Base-by-base conservation (phyloP, 1,140 invertebrate species). In the Calliphora vicina region DNA sequence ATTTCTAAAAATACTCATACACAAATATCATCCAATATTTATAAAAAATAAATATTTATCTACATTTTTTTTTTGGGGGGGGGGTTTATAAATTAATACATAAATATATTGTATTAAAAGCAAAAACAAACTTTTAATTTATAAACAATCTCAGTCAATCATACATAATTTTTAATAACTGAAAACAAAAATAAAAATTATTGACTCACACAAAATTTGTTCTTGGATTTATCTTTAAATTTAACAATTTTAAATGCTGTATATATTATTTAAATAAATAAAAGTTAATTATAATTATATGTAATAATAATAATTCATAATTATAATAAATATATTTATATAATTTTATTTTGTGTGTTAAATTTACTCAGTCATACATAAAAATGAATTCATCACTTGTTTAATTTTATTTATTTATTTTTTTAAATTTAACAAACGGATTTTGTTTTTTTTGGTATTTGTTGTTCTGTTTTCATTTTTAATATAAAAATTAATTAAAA, bases 281-380 rank as follows among this genome's bases (percentile, higher is more conserved):
- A 25, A 74, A 74, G 35, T 74, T 43, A 78, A 78, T 45, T 15
- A 20, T 78, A 78, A 43, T 78, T n/a, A n/a, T n/a, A n/a, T n/a
- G n/a, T n/a, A n/a, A n/a, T n/a, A n/a, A n/a, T n/a, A n/a, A n/a
- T 42, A 76, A 76, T 42, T n/a, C n/a, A n/a, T n/a, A n/a, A n/a
- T 57, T 25, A 67, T 78, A 29, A 76, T 76, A 76, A 76, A 35
- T 76, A 76, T 76, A 76, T 27, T 27, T 74, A 73, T 73, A 78
- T 78, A 78, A 23, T 23, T 76, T 76, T 35, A 35, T 35, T 76
- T 76, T 76, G 8, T 20, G 61, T 67, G n/a, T 78, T 78, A 78
- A 78, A 78, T 78, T 78, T 78, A 78, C 74, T 78, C 74, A 78
- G 74, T 78, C 74, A 78, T 78, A 78, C 74, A 78, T 78, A 78